Conservation (phyloP, 2,113 vertebrate species). For the Sylvilagus bachmani region DNA sequence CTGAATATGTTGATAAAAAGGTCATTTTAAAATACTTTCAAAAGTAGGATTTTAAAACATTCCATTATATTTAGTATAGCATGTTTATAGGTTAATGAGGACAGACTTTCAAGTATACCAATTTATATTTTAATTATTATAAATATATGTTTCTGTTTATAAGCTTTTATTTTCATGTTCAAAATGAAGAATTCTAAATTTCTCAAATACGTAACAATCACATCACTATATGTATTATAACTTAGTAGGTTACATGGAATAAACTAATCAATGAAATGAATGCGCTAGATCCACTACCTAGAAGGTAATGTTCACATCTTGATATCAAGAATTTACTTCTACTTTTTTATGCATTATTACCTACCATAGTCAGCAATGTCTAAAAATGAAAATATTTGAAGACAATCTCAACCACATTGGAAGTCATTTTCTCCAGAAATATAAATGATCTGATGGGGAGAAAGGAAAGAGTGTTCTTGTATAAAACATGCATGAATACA, state of each 20-base stretch:
- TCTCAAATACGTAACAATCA: slow-evolving; percentile 48
- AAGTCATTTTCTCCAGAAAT: slow-evolving; percentile 23
- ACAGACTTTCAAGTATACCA: not conserved
- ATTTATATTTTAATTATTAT: slow-evolving; percentile 59
- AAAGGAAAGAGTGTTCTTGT: not conserved
- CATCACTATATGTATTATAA: not conserved
- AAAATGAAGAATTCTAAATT: slow-evolving; percentile 18
- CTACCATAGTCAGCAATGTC: not conserved
- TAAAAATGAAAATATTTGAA: slow-evolving; percentile 41
- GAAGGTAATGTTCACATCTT: not conserved
- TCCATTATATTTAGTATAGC: not conserved
- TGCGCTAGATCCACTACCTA: not conserved
- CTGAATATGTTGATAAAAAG: slow-evolving; percentile 23
- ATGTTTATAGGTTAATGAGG: not conserved
- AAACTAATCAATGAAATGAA: slow-evolving; percentile 68
- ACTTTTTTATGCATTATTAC: not conserved
- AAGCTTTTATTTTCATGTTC: not conserved
- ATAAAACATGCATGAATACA: slow-evolving; percentile 8
- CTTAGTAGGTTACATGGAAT: slow-evolving; percentile 45
- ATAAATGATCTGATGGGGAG: not conserved
- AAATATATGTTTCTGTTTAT: slow-evolving; percentile 39
- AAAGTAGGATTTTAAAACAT: slow-evolving; percentile 20
- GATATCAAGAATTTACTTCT: slow-evolving; percentile 32
- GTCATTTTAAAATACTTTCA: slow-evolving; percentile 55
- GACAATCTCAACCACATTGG: not conserved